Conservation (phyloP, 2,797 vertebrate species). For the Holocentrus rufus region DNA sequence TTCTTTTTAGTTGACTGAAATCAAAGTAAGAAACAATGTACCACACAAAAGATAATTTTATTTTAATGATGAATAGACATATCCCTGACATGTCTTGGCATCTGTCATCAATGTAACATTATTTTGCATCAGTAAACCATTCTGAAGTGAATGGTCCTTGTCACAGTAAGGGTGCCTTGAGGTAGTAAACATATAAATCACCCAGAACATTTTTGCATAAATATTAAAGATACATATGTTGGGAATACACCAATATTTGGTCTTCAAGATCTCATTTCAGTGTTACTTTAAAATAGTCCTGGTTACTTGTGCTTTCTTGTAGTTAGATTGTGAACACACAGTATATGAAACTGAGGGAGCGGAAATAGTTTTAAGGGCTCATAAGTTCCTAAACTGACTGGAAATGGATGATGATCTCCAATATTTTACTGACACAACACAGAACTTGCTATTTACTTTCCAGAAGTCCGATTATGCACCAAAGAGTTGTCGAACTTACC, state of each 20-base stretch:
- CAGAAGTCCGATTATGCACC: slow-evolving; percentile 49
- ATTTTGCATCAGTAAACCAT: not conserved
- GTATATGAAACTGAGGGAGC: not conserved
- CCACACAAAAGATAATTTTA: not conserved
- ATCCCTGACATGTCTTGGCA: not conserved
- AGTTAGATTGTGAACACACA: too few relatives aligned
- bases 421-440: slow-evolving; percentile 23
- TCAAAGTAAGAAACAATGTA: slow-evolving; percentile 1
- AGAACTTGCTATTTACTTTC: slow-evolving; percentile 9
- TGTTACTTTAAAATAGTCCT: too few relatives aligned
- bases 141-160: not conserved
- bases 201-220: too few relatives aligned
- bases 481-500: slow-evolving; percentile 69
- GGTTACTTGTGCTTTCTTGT: too few relatives aligned
- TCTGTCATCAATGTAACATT: not conserved
- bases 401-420: slow-evolving; percentile 3
- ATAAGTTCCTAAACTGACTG: slow-evolving; percentile 6
- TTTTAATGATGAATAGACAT: not conserved
- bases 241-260: too few relatives aligned
- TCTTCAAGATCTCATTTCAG: too few relatives aligned
- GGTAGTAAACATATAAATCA: not conserved
- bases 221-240: too few relatives aligned
- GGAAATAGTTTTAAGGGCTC: not conserved
- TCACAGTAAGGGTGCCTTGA: not conserved
- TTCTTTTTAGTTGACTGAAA: slow-evolving; percentile 15